phyloP scores from a whole-genome alignment of 2,797 vertebrate species.

The Peromyscus aztecus region DNA sequence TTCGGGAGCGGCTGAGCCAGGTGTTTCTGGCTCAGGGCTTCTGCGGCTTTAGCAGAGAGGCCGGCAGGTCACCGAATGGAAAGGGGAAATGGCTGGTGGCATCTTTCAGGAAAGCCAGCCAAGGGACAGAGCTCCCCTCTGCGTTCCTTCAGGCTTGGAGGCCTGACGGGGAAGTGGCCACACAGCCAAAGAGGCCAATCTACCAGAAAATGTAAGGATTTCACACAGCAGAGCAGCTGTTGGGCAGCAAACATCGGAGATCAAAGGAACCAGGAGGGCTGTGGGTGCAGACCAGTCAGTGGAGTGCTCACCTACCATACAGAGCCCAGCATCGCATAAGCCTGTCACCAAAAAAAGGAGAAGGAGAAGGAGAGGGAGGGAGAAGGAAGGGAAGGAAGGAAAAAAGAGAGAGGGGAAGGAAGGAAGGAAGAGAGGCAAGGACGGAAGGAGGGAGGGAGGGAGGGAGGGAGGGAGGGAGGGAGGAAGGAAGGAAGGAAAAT shows the following conservation, averaged over 20 bases:
- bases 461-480: background rate
- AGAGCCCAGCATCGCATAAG: background rate
- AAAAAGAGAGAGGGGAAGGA: too few relatives aligned
- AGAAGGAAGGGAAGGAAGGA: background rate
- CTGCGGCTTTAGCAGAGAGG: background rate
- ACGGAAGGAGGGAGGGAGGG: background rate
- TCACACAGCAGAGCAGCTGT: background rate
- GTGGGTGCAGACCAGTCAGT: background rate
- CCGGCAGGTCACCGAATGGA: too few relatives aligned
- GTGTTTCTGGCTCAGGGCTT: conserved; percentile 27
- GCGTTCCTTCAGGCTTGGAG: background rate
- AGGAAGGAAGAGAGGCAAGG: too few relatives aligned
- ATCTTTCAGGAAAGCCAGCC: background rate
- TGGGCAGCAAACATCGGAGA: background rate
- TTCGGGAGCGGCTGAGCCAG: conserved; percentile 14
- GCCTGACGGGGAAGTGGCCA: background rate
- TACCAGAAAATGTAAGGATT: background rate
- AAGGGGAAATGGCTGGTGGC: background rate
- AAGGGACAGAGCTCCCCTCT: background rate
- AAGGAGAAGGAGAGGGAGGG: too few relatives aligned
- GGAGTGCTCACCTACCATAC: background rate
- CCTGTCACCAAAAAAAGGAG: background rate
- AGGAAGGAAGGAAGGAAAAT: background rate
- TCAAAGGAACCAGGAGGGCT: background rate
- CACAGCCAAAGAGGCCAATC: background rate